phyloP scores from a whole-genome alignment of 2,113 vertebrate genomes.

The Alouatta palliata region DNA sequence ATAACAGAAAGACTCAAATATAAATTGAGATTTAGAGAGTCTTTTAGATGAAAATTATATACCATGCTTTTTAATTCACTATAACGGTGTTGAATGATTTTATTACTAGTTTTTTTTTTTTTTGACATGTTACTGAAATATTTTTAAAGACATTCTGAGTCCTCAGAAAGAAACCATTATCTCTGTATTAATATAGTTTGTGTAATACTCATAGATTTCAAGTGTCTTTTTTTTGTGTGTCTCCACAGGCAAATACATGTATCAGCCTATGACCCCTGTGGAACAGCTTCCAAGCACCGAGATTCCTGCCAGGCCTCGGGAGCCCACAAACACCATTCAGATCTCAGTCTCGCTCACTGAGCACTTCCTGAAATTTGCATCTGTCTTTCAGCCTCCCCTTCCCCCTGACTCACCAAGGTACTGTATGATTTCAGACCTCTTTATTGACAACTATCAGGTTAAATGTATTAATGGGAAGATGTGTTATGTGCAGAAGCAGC shows the following conservation, averaged over 20 bases:
- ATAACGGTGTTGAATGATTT: background rate
- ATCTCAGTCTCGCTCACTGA: slow-evolving; percentile 93
- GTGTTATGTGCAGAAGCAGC: slow-evolving; percentile 97
- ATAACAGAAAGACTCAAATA: background rate
- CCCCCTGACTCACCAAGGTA: slow-evolving; percentile 93
- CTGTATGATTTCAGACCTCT: slow-evolving; percentile 96
- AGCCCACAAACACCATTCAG: slow-evolving; percentile 90
- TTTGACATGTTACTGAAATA: background rate
- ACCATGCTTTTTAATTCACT: background rate
- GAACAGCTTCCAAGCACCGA: slow-evolving; percentile 95
- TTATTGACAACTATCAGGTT: slow-evolving; percentile 96
- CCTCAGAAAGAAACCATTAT: background rate
- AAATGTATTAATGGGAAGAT: slow-evolving; percentile 99
- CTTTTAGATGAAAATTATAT: background rate
- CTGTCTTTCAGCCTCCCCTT: slow-evolving; percentile 93
- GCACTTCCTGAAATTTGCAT: slow-evolving; percentile 94
- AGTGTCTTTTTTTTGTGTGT: background rate
- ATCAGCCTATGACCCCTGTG: slow-evolving; percentile 98
- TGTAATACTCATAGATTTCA: background rate
- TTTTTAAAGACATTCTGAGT: background rate
- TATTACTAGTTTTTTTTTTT: background rate
- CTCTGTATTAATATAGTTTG: background rate
- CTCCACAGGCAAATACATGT: slow-evolving; percentile 94
- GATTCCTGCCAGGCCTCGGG: slow-evolving; percentile 87
- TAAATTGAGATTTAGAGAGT: slow-evolving; percentile 7